Evolutionary conservation across 1,140 invertebrate genomes (phyloP), one percentile per base, ranked within the genome.

Genomic region (Drosophila asahinai): DNA sequence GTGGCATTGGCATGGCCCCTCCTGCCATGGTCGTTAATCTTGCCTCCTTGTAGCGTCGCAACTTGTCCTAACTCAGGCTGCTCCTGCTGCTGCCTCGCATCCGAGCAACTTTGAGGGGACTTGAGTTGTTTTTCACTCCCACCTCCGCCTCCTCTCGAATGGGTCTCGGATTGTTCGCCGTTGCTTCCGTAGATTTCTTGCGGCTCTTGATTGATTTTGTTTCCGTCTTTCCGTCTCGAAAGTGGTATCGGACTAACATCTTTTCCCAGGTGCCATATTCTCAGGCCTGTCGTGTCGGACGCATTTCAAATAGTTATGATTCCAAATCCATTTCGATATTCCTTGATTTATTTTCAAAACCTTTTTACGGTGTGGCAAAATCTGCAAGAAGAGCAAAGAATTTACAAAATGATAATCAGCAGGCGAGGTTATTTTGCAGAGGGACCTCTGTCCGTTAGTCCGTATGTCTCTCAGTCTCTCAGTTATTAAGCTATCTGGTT

Each of bases 141-240:
- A 11, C 33, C 33, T 11, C 33, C 33, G 33, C 33, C 33, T 25
- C 54, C 36, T n/a, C 36, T 36, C 40, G 27, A 30, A 30, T 40
- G 33, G 33, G 22, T 36, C 33, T 22, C 8, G 54, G 54, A 2
- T 22, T 19, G 19, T 38, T 15, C 54, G 33, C 54, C 54, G 54
- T 57, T 14, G 54, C 54, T 57, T 57, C 54, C 54, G 54, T 2
- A n/a, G 36, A 57, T 57, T 57, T 57, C 36, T 57, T 57, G 2
- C 54, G 54, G 38, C 54, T n/a, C 54, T 57, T 57, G 54, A 57
- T 57, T 57, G 54, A 57, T 57, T 57, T 57, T 40, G 54, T 40
- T 57, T 57, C 36, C 54, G 54, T 57, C 54, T 57, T 57, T 57
- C 54, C 54, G 54, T 57, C 54, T 40, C 36, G 54, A 40, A 38